Evolutionary conservation across 2,797 vertebrate genomes (phyloP), one percentile per base, ranked within the genome.

Genomic region (Amblyopsis hoosieri): DNA sequence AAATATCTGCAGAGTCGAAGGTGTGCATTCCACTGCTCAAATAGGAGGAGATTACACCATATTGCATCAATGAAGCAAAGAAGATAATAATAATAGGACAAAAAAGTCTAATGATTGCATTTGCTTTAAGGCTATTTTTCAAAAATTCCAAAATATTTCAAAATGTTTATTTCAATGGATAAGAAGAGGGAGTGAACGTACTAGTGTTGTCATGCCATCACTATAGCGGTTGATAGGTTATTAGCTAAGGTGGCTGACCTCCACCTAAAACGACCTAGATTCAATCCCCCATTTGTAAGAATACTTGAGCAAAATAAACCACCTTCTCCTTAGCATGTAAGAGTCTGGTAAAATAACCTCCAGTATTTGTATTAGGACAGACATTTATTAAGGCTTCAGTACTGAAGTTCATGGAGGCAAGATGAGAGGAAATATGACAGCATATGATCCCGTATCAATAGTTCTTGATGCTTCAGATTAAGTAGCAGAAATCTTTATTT

Each of bases 1-100:
- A 84, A 86, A 88, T 91, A 85, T 86, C 87, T 86, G 78, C 84
- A 75, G 81, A 71, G 73, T 76, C 17, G 42, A 75, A 83, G 70
- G 78, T 75, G 80, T 64, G 54, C 61, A 52, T 83, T 80, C 66
- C 71, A 53, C 52, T 50, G 67, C 78, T 69, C 69, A 51, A 76
- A 72, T 68, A 62, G 46, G 19, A 47, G 53, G 55, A 64, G 67
- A 86, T 90, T 87, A 86, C 86, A 84, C 51, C 48, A 60, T 64
- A 78, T 85, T 87, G 81, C 84, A 81, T 88, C 85, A 87, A 84
- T 72, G 62, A 37, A 62, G 37, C 55, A 23, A 70, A 48, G 61
- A 74, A 59, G 52, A 54, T 13, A 66, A 42, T 74, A 56, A 66
- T 9, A 46, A 49, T n/a, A 33, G 73, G 14, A 2, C 69, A 60